Conservation (phyloP, 2,113 vertebrate species). For the Myotis lucifugus region DNA sequence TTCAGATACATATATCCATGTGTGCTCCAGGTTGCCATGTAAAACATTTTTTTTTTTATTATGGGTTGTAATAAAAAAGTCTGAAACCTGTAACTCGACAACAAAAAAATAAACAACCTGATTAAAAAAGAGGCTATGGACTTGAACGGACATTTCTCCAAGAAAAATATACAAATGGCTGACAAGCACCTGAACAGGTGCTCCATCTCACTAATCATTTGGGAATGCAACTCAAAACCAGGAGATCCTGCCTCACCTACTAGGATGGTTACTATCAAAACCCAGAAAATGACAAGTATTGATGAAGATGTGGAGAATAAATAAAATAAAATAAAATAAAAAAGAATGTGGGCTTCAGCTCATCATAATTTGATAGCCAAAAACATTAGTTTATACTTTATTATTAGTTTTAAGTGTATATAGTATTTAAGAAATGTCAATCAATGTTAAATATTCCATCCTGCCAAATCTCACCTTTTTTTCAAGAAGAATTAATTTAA, state of each 20-base stretch:
- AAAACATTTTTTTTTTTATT: not conserved
- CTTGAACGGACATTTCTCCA: too few species aligned
- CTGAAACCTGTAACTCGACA: not conserved
- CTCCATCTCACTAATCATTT: not conserved
- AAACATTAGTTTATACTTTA: conserved; percentile 6
- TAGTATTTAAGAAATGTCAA: conserved; percentile 40
- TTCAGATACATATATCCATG: not conserved
- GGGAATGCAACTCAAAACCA: not conserved
- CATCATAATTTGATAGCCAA: not conserved
- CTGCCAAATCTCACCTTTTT: conserved; percentile 91
- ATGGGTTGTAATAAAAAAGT: not conserved
- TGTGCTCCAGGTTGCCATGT: not conserved
- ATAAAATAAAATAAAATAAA: too few species aligned
- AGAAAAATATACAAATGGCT: too few species aligned
- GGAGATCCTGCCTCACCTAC: not conserved
- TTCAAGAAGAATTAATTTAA: conserved; percentile 98
- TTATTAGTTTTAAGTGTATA: not conserved
- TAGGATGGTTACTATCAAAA: not conserved
- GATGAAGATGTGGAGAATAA: not conserved
- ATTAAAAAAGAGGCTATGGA: too few species aligned
- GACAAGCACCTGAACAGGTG: not conserved
- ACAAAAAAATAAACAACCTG: too few species aligned
- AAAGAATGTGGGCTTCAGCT: not conserved
- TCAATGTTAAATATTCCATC: conserved; percentile 32
- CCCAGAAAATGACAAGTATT: not conserved